Percentiles rank a stretch among this genome's conserved stretches.
These are phyloP conservation scores for Anticlea derivata DNA, from an alignment of 2,888 invertebrate species.

Conservation along the genomic window DNA sequence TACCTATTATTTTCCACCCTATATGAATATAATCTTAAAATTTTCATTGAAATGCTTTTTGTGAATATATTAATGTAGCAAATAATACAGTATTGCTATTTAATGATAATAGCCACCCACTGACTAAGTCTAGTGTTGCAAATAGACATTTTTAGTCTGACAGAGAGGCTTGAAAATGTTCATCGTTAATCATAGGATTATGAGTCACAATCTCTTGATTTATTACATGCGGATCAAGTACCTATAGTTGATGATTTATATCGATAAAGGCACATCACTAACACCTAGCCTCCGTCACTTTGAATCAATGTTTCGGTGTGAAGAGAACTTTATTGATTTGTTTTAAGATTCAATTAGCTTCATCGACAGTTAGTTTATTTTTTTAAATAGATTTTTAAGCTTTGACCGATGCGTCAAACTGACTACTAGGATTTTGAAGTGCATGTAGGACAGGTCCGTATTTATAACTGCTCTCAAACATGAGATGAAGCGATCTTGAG, in stretches of 20 bases:
- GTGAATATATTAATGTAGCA: too few relatives aligned
- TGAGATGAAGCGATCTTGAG: too few relatives aligned
- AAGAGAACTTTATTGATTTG: not conserved
- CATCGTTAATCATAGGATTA: conserved; percentile 36
- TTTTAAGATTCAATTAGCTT: not conserved
- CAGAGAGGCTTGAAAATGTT: conserved; percentile 28
- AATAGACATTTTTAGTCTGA: conserved; percentile 34
- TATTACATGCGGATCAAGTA: conserved; percentile 20
- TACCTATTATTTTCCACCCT: too few relatives aligned
- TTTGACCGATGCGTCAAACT: too few relatives aligned
- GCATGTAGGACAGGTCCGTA: too few relatives aligned
- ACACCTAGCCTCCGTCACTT: conserved; percentile 28
- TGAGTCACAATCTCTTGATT: conserved; percentile 31
- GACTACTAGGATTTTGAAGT: too few relatives aligned
- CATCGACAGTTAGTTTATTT: too few relatives aligned
- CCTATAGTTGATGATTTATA: conserved; percentile 40
- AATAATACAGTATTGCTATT: conserved; percentile 3
- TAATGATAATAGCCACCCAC: conserved; percentile 18
- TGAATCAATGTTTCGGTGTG: not conserved
- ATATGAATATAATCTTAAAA: too few relatives aligned
- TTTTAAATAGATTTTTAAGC: too few relatives aligned
- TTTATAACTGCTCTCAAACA: too few relatives aligned
- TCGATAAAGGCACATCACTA: conserved; percentile 44
- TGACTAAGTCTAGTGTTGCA: conserved; percentile 22
- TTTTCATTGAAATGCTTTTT: too few relatives aligned